Evolutionary conservation across 2,888 invertebrate species (phyloP), one percentile per base, ranked within the genome.

Genomic region (Theodoxus fluviatilis): DNA sequence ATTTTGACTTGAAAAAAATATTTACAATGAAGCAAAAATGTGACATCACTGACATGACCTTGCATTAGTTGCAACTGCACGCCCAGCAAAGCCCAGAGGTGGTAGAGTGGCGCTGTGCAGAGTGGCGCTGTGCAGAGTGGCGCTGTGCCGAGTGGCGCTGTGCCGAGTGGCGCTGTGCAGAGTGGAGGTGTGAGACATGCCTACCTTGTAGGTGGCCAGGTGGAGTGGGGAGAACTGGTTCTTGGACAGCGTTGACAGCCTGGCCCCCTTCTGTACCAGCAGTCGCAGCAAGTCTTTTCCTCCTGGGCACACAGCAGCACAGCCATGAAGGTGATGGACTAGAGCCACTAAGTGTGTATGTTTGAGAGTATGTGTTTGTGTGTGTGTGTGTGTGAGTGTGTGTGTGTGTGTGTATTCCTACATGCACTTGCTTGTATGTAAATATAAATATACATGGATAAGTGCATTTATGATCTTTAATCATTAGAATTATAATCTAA

Each of bases 221-320:
- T 88, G 88, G 7, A 88, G 78, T 3, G 87, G 80, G 22, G 85
- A 82, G 77, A 87, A 88, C 66, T 87, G 87, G 73, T 87, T 87
- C 55, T 81, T 83, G 68, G 79, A 80, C 22, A 83, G 75, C 28
- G 67, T 63, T 15, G 75, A 75, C 52, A 79, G 71, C 52, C 77
- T 78, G n/a, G 77, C 77, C 18, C 80, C 81, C 73, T 79, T 80
- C 65, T 79, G 71, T 22, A 82, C 69, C 43, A 84, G 71, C 33
- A 80, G 73, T 33, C 81, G 78, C 35, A 84, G 74, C 59, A 81
- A 74, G 31, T 75, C 76, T 49, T 69, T 72, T 40, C 73, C 71
- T 33, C 72, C 75, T 75, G 72, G 37, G 22, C 31, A 72, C n/a
- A 49, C 31, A 65, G 35, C 28, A 55, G n/a, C n/a, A n/a, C n/a